Evolutionary conservation across 2,797 vertebrate genomes (phyloP).

Genomic region (Halcyon badia): DNA sequence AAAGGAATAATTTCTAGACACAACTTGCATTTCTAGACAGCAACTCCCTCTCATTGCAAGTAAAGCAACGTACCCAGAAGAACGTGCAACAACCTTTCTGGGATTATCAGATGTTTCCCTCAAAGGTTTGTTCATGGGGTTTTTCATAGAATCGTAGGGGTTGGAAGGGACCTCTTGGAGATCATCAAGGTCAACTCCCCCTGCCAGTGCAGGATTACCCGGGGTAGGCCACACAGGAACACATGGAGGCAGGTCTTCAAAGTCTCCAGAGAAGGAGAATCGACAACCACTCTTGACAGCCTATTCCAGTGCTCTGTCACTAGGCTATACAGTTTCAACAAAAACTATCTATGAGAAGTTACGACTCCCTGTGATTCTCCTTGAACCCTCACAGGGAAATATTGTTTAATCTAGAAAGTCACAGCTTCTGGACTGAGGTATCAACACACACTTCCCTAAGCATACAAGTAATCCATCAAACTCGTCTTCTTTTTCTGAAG

Average conservation of each 20-base stretch:
- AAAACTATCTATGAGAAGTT: neutral
- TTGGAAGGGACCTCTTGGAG: too few species aligned
- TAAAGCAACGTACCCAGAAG: neutral
- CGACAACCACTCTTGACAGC: too few species aligned
- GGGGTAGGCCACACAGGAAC: too few species aligned
- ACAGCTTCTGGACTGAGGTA: neutral
- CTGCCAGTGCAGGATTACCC: too few species aligned
- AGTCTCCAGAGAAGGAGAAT: too few species aligned
- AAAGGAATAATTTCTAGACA: neutral
- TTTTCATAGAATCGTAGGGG: neutral
- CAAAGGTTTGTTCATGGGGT: neutral
- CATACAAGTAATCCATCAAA: neutral
- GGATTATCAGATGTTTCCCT: neutral
- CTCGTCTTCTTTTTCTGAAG: neutral
- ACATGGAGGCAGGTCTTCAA: too few species aligned
- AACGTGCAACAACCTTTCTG: neutral
- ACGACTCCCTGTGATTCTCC: neutral
- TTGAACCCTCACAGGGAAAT: neutral
- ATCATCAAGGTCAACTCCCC: too few species aligned
- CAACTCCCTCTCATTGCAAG: neutral
- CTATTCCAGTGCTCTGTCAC: too few species aligned
- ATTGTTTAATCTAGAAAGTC: neutral
- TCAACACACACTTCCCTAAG: neutral
- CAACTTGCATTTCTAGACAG: neutral
- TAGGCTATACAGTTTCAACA: neutral